Base-by-base conservation (phyloP, 2,888 invertebrate species). In the Ichneumoninae sp. region DNA sequence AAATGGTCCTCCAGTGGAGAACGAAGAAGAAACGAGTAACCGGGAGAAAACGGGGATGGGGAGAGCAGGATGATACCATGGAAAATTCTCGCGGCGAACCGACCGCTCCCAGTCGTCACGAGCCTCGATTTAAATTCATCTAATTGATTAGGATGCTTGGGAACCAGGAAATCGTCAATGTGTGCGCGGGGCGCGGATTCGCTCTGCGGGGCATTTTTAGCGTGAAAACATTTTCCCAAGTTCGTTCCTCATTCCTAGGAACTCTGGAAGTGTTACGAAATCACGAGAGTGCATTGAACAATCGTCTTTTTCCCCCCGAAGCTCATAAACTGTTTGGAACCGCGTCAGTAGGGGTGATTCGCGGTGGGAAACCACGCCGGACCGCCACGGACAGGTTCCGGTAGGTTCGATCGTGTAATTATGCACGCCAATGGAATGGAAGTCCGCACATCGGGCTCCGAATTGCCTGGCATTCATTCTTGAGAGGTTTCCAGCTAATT, bases 71-170 rank as follows among this genome's bases (percentile, higher is more conserved):
- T 44, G 71, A 77, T 65, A 76, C 75, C 80, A 76, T 70, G 70
- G 73, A 68, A 52, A 36, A 85, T 68, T 36, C 68, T 65, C 78
- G 78, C 74, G 85, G 85, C 76, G 54, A 68, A 73, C 71, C 75
- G 74, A 83, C 82, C 85, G 68, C 83, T 84, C 83, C 81, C 80
- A 83, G 81, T 86, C 85, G 85, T 87, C 85, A 87, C 83, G 86
- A 85, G 81, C 60, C 70, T 83, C 82, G 68, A 78, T 85, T 85
- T 83, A 82, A 88, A 83, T 83, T 79, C 60, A 79, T 85, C 78
- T 88, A 86, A 88, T 88, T 87, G 87, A 87, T 88, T 85, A 86
- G 86, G 80, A 85, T 79, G 79, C 85, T 81, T 86, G 85, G 80
- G 85, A 87, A 84, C 84, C 79, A 83, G 86, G 76, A 84, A 87